A percentile compares a stretch with the other conserved stretches of the same genome.
Conservation (phyloP, 2,888 invertebrate species). For the Dendrolimus houi region DNA sequence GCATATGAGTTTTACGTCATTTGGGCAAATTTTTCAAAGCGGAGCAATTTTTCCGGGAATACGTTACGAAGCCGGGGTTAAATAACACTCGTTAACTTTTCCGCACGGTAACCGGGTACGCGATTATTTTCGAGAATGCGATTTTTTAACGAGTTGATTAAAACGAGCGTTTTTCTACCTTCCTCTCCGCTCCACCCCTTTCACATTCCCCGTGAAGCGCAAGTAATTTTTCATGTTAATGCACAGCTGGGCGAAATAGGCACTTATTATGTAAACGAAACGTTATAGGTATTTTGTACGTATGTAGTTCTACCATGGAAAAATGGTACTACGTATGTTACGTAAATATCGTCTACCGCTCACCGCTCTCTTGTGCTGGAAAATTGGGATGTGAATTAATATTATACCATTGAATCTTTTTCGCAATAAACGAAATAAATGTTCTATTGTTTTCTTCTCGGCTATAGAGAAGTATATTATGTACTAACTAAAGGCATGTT, state of each 20-base stretch:
- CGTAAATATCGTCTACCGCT: constrained; percentile 9
- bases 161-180: constrained; percentile 35
- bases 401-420: too few relatives aligned
- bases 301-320: neutral
- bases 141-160: constrained; percentile 60
- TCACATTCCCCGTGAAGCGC: constrained; percentile 17
- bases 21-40: constrained; percentile 63
- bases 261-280: constrained; percentile 23
- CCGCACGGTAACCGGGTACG: constrained; percentile 44
- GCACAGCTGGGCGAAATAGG: constrained; percentile 27
- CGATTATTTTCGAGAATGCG: constrained; percentile 60
- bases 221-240: constrained; percentile 42
- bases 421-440: too few relatives aligned
- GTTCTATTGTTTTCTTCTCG: too few relatives aligned
- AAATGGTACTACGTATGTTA: neutral
- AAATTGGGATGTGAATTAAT: neutral
- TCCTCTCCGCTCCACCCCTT: neutral
- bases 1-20: constrained; percentile 67
- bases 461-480: too few relatives aligned
- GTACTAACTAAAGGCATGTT: too few relatives aligned
- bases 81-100: constrained; percentile 70
- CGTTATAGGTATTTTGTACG: neutral
- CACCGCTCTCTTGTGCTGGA: neutral
- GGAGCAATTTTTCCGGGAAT: constrained; percentile 41
- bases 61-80: constrained; percentile 43